Base-by-base conservation (phyloP, 2,888 invertebrate species). In the Philaethria dido region DNA sequence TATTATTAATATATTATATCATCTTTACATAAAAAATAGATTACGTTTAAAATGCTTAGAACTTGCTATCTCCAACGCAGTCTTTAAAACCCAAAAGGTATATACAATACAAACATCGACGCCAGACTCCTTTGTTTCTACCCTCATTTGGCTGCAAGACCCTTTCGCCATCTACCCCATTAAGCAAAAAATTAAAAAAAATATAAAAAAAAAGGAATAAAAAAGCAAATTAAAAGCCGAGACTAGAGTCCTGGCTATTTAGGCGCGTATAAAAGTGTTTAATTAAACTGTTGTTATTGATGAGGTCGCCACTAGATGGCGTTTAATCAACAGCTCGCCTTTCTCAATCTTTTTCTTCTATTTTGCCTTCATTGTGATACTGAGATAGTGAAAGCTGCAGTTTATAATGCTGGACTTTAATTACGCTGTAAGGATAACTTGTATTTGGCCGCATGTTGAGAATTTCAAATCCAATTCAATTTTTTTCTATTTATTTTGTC, bases 261-360 rank as follows among this genome's bases (percentile, higher is more conserved):
- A 82, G 81, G 84, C 83, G 85, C 81, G 84, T 87, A 89, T 90
- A 89, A 91, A 91, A 92, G 83, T 89, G 87, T 90, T 90, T 90
- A 88, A 92, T 92, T 90, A 92, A 91, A 91, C 84, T 84, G 88
- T 89, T 88, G 88, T 90, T 92, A 90, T 90, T 90, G 90, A 91
- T 92, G 89, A 87, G 86, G 87, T 81, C 83, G 81, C 88, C 89
- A 84, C 87, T 86, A 89, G 89, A 91, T 90, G 90, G 90, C 89
- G 87, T 85, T 92, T 89, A 88, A 91, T 91, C 89, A 90, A 87
- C 86, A 85, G 85, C 84, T 80, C 79, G 72, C 83, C 86, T 80
- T 83, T 84, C 86, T 84, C 73, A 80, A 83, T 81, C 86, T 90
- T 89, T 89, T 89, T 91, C 89, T 89, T 89, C 88, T 42, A 59